These are phyloP conservation scores for Leptinotarsa peninsularis DNA, from an alignment of 2,888 invertebrate genomes.

Conservation along the genomic window DNA sequence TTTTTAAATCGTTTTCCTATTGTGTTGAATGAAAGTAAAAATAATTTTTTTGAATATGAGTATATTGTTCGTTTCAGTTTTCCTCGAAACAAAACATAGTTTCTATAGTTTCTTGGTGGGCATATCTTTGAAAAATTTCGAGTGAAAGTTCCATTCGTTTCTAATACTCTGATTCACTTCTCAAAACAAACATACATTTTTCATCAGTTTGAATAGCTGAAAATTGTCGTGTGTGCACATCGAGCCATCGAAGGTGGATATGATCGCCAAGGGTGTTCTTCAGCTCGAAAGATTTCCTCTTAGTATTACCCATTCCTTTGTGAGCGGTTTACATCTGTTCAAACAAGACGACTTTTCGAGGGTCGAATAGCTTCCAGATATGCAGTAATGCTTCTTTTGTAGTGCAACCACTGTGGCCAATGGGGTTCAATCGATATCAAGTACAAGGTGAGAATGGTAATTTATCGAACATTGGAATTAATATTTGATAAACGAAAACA, in stretches of 20 bases:
- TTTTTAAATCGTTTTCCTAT: too few species aligned
- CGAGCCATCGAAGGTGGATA: conserved; percentile 34
- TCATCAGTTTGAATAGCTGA: conserved; percentile 29
- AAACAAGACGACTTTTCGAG: conserved; percentile 37
- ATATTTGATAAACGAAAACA: too few species aligned
- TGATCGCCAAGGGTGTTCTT: conserved; percentile 38
- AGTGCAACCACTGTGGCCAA: conserved; percentile 13
- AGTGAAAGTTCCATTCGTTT: too few species aligned
- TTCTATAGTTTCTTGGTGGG: too few species aligned
- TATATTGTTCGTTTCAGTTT: too few species aligned
- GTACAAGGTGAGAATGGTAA: not conserved
- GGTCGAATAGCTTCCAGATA: conserved; percentile 34
- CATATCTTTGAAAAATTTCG: too few species aligned
- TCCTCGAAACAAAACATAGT: too few species aligned
- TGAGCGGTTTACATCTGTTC: conserved; percentile 39
- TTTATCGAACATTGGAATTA: too few species aligned
- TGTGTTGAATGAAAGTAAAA: too few species aligned
- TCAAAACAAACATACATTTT: conserved; percentile 5
- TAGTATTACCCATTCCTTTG: conserved; percentile 34
- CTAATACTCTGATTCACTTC: not conserved
- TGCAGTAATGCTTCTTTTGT: conserved; percentile 32
- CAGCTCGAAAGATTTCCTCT: conserved; percentile 33
- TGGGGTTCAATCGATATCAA: conserved; percentile 5
- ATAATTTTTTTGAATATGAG: too few species aligned
- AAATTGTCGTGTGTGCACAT: conserved; percentile 34